phyloP scores from a whole-genome alignment of 2,113 vertebrate species.

The Crotalus helleri region DNA sequence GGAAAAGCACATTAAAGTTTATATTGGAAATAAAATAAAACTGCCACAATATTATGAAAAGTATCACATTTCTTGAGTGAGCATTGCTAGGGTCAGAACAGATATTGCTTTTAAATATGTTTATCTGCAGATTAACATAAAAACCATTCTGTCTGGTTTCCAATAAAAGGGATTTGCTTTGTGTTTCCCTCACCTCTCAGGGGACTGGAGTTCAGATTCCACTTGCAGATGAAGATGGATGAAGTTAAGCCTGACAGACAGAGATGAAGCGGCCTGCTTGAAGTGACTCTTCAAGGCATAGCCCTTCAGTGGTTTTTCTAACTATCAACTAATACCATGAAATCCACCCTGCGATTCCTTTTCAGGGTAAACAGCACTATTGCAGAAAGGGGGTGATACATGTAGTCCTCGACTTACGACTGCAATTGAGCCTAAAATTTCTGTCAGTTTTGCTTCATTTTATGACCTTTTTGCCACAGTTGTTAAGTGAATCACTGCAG shows the following conservation, averaged over 20 bases:
- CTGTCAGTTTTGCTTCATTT: no score
- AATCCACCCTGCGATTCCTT: not conserved
- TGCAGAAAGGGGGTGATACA: not conserved
- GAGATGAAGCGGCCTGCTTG: slow-evolving; percentile 49
- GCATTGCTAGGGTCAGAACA: slow-evolving; percentile 56
- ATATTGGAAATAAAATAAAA: slow-evolving; percentile 72
- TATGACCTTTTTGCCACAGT: no score
- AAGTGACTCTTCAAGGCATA: not conserved
- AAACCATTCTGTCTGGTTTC: slow-evolving; percentile 40
- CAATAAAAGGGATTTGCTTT: slow-evolving; percentile 48
- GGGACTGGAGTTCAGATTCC: slow-evolving; percentile 42
- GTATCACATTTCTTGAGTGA: slow-evolving; percentile 50
- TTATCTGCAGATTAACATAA: slow-evolving; percentile 65
- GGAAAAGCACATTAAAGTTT: slow-evolving; percentile 55
- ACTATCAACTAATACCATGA: not conserved
- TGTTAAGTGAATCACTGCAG: no score
- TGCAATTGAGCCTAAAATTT: no score
- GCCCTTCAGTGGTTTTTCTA: not conserved
- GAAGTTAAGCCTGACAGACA: slow-evolving; percentile 56
- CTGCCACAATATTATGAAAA: slow-evolving; percentile 54
- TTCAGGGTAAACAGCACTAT: not conserved
- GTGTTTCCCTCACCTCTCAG: slow-evolving; percentile 18
- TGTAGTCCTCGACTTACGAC: no score
- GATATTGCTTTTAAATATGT: slow-evolving; percentile 64
- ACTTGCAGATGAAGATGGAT: slow-evolving; percentile 29